Conservation (phyloP, 2,888 invertebrate species). For the Nemapogon koenigi region DNA sequence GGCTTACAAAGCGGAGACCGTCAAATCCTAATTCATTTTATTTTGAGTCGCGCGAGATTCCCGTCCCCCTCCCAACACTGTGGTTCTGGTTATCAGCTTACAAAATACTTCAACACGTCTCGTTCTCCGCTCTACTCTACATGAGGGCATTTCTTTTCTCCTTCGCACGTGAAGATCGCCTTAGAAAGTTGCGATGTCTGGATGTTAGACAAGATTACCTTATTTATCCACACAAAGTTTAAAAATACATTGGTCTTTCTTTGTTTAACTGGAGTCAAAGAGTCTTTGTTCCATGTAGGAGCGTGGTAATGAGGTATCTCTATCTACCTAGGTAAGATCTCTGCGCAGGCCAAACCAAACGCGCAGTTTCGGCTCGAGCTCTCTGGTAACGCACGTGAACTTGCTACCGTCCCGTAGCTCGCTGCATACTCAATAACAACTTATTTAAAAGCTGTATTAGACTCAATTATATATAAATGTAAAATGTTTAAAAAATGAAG, state of each 20-base stretch:
- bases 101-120: constrained; percentile 55
- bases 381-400: constrained; percentile 11
- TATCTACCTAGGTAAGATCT: constrained; percentile 27
- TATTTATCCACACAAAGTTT: too few species aligned
- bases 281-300: constrained; percentile 46
- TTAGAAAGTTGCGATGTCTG: too few species aligned
- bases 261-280: constrained; percentile 36
- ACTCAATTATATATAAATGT: too few species aligned
- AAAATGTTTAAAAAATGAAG: too few species aligned
- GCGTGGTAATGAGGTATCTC: constrained; percentile 41
- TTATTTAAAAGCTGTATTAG: too few species aligned
- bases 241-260: neutral
- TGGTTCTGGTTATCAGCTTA: constrained; percentile 63
- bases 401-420: too few species aligned
- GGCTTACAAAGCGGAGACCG: constrained; percentile 21
- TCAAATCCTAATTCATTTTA: constrained; percentile 61
- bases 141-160: constrained; percentile 4
- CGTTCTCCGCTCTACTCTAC: constrained; percentile 48
- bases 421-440: too few species aligned
- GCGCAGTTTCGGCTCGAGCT: constrained; percentile 42
- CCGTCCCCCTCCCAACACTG: constrained; percentile 47
- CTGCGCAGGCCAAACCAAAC: constrained; percentile 44
- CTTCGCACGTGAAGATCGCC: too few species aligned
- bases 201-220: too few species aligned
- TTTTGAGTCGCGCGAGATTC: constrained; percentile 58